A percentile compares a stretch with the other conserved stretches of the same genome.
Conservation (phyloP, 1,140 invertebrate species). For the Zaprionus ornatus region DNA sequence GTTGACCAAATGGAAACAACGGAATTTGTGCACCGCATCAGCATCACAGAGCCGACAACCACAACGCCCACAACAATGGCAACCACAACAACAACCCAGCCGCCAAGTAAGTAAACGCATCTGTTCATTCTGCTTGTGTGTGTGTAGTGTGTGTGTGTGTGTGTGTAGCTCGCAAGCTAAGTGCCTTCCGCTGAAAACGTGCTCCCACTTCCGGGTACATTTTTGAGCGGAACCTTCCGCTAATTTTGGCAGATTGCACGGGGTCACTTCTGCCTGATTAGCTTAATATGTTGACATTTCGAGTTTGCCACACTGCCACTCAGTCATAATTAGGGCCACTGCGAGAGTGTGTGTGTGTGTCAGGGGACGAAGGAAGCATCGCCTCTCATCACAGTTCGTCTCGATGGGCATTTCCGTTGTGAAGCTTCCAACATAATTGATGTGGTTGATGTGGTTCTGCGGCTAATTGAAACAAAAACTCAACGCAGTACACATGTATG, state of each 20-base stretch:
- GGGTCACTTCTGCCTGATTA: constrained; percentile 22
- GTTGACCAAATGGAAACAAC: constrained; percentile 85
- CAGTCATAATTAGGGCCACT: constrained; percentile 43
- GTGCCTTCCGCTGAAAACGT: constrained; percentile 2
- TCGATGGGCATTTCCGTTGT: constrained; percentile 46
- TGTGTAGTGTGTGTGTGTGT: constrained; percentile 6
- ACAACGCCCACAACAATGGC: constrained; percentile 84
- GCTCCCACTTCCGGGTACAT: constrained; percentile 9
- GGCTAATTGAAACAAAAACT: constrained; percentile 74
- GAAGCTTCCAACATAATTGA: constrained; percentile 70
- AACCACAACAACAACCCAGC: constrained; percentile 87
- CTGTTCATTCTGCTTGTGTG: constrained; percentile 5
- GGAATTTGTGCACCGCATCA: constrained; percentile 84
- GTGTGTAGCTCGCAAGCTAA: neutral
- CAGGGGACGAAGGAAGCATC: constrained; percentile 15
- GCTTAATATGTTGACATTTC: constrained; percentile 33
- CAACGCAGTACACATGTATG: constrained; percentile 23
- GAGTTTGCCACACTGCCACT: constrained; percentile 48
- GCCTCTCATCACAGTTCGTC: neutral
- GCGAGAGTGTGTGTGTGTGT: neutral
- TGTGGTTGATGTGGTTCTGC: constrained; percentile 67
- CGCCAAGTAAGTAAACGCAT: constrained; percentile 87
- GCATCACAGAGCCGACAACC: constrained; percentile 84
- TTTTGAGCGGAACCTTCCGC: constrained; percentile 15
- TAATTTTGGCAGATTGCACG: constrained; percentile 1